These are phyloP conservation scores for Channa maculata DNA, from an alignment of 2,113 vertebrate genomes.

Conservation along the genomic window DNA sequence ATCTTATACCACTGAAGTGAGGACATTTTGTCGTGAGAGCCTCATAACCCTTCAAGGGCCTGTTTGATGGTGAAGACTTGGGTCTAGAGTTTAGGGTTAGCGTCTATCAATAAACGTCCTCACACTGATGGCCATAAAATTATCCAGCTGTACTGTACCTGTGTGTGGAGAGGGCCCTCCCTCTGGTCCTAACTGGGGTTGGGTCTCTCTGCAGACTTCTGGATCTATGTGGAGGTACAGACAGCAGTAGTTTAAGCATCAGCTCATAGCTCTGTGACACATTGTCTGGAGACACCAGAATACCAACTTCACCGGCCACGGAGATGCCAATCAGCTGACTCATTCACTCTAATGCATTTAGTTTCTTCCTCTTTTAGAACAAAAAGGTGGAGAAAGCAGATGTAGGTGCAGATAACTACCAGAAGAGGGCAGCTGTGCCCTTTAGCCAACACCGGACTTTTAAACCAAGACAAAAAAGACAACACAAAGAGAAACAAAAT, in stretches of 20 bases:
- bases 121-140: too few species aligned
- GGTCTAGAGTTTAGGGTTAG: too few species aligned
- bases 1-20: too few species aligned
- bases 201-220: constrained; percentile 82
- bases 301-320: background rate
- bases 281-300: background rate
- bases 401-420: constrained; percentile 19
- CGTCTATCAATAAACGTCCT: too few species aligned
- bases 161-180: constrained; percentile 4
- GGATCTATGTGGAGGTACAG: constrained; percentile 71
- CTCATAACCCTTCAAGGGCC: too few species aligned
- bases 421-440: constrained; percentile 51
- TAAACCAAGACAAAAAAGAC: constrained; percentile 11
- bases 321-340: constrained; percentile 5
- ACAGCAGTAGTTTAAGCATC: background rate
- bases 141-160: constrained; percentile 51
- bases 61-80: too few species aligned
- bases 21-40: too few species aligned
- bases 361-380: background rate
- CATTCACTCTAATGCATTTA: background rate
- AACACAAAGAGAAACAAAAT: constrained; percentile 28
- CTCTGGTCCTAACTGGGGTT: constrained; percentile 78
- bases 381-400: background rate
- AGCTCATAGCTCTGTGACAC: background rate
- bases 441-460: constrained; percentile 15